phyloP scores from a whole-genome alignment of 2,888 invertebrate species.

The Pterostichus madidus region DNA sequence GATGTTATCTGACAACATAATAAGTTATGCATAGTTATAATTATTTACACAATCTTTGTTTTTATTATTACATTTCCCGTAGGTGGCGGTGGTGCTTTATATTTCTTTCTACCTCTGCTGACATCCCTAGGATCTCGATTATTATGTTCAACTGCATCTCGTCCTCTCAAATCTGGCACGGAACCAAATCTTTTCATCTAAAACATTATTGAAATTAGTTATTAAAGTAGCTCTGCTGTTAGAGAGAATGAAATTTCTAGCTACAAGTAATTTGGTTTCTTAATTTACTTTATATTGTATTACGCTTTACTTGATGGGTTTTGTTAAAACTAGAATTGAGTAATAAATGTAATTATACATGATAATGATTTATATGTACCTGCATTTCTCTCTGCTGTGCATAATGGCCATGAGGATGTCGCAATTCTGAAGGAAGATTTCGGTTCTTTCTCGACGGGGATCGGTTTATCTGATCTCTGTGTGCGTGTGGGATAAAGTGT shows the following conservation, averaged over 20 bases:
- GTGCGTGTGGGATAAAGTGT: constrained; percentile 61
- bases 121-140: constrained; percentile 75
- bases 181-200: constrained; percentile 84
- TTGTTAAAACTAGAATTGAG: not conserved
- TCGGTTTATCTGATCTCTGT: constrained; percentile 61
- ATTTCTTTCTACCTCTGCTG: constrained; percentile 84
- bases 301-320: too few relatives aligned
- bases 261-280: too few relatives aligned
- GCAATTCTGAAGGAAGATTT: constrained; percentile 49
- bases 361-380: constrained; percentile 8
- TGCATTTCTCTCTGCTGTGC: constrained; percentile 59
- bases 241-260: too few relatives aligned
- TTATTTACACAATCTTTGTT: constrained; percentile 68
- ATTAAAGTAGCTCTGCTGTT: too few relatives aligned
- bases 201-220: constrained; percentile 64
- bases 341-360: not conserved
- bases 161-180: constrained; percentile 84
- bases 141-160: constrained; percentile 72
- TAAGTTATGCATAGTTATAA: constrained; percentile 65
- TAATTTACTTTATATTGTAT: too few relatives aligned
- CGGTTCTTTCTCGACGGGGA: constrained; percentile 31
- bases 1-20: constrained; percentile 28
- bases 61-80: constrained; percentile 68
- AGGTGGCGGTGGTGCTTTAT: constrained; percentile 86
- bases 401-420: constrained; percentile 49